Percentiles rank a stretch among this genome's conserved stretches.
phyloP scores from a whole-genome alignment of 2,113 vertebrate genomes.

The Epinephelus lanceolatus region DNA sequence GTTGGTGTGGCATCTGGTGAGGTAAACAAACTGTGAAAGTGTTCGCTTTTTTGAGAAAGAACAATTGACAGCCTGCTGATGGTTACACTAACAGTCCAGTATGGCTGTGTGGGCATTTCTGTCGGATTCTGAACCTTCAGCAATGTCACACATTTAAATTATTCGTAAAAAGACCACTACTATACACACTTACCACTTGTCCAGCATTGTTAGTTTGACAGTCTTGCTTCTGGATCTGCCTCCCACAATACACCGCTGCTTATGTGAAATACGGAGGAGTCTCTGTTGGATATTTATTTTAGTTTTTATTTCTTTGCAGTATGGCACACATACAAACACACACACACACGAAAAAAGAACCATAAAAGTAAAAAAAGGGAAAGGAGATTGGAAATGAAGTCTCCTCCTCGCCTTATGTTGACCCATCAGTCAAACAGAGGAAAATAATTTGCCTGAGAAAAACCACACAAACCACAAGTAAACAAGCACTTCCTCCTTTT shows the following conservation, averaged over 20 bases:
- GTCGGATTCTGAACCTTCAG: conserved; percentile 25
- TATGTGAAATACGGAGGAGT: conserved; percentile 15
- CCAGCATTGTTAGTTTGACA: conserved; percentile 34
- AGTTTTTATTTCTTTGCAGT: not conserved
- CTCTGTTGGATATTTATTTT: conserved; percentile 27
- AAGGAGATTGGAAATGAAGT: conserved; percentile 42
- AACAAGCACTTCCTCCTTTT: conserved; percentile 79
- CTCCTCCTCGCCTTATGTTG: conserved; percentile 66
- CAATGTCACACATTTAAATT: conserved; percentile 13
- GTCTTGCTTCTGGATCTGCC: conserved; percentile 6
- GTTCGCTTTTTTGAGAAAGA: not conserved
- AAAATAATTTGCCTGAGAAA: conserved; percentile 78
- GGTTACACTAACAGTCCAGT: conserved; percentile 38
- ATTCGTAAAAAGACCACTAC: not conserved
- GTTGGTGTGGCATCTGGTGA: conserved; percentile 44
- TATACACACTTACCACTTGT: conserved; percentile 4
- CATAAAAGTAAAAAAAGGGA: conserved; percentile 28
- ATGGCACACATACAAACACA: not conserved
- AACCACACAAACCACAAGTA: conserved; percentile 76
- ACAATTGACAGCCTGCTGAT: conserved; percentile 50
- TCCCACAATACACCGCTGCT: not conserved
- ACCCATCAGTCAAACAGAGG: conserved; percentile 77
- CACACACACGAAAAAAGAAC: not conserved
- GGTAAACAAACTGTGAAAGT: conserved; percentile 46
- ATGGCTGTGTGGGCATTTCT: conserved; percentile 42